phyloP scores from a whole-genome alignment of 2,797 vertebrate species.

The Pantherophis vulpinus region DNA sequence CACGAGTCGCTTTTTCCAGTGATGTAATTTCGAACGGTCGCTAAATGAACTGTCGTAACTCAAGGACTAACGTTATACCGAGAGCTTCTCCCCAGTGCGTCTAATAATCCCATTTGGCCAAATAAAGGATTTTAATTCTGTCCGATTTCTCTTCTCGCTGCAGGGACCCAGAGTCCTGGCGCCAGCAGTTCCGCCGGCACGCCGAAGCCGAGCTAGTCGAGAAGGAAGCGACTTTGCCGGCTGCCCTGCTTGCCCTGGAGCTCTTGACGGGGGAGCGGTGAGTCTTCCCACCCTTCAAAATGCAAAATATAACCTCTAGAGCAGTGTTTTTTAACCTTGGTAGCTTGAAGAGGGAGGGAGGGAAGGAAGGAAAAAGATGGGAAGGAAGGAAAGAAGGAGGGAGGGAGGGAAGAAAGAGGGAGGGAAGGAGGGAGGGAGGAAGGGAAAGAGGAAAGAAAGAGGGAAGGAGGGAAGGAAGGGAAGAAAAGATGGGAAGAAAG shows the following conservation, averaged over 20 bases:
- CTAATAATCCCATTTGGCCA: neutral
- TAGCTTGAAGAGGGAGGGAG: too few species aligned
- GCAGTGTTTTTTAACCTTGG: too few species aligned
- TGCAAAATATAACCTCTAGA: neutral
- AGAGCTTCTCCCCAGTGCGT: neutral
- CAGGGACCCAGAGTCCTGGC: neutral
- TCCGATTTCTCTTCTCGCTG: neutral
- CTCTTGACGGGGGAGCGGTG: neutral
- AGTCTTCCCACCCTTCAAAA: neutral
- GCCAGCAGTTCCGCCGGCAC: neutral
- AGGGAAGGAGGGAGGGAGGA: too few species aligned
- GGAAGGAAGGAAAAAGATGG: too few species aligned
- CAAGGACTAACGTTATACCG: accelerated
- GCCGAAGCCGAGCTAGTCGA: neutral
- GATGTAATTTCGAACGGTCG: neutral
- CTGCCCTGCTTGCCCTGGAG: neutral
- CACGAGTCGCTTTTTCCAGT: neutral
- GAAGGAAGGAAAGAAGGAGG: too few species aligned
- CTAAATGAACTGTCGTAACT: neutral
- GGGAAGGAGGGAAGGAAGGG: too few species aligned
- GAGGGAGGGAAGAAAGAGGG: too few species aligned
- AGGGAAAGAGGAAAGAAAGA: too few species aligned
- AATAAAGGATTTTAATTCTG: neutral
- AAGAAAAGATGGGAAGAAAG: too few species aligned
- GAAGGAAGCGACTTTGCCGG: neutral